Evolutionary conservation across 2,113 vertebrate genomes (phyloP), one percentile per base, ranked within the genome.

Genomic region (Furnarius figulus): DNA sequence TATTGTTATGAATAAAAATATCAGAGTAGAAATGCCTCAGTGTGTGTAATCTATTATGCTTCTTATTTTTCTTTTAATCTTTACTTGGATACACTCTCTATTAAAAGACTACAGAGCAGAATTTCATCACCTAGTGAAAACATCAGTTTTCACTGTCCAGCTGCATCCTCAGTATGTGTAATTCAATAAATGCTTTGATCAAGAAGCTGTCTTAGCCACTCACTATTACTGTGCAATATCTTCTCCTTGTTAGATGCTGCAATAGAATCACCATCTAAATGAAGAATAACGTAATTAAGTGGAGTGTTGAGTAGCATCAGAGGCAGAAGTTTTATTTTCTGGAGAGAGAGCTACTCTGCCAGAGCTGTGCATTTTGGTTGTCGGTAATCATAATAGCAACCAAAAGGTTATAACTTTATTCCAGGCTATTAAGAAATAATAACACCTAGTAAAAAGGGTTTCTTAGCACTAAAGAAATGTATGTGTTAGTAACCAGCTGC

Each of bases 91-190:
- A 39, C 14, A 27, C 21, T 70, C 30, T 56, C 23, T 47, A 79
- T 80, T 88, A 93, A 84, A 80, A 59, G 76, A 49, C 22, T 56
- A 55, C 33, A 65, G 52, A 87, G 53, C 40, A 85, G 75, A 90
- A 89, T 88, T 94, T 96, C 88, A 85, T 90, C 91, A 95, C 56
- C 53, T 61, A 84, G 71, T 65, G 39, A 85, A 95, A 94, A 40
- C 85, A 89, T 89, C 53, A 53, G n/a, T 93, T 92, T 89, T 87
- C 79, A 86, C 50, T n/a, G 27, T 71, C 62, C 47, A 84, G 90
- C 70, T 96, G 70, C 62, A 85, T 65, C n/a, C 59, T 91, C 58
- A 56, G 56, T 92, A 61, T 30, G 9, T n/a, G 59, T 82, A 95
- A 84, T 89, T 86, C 71, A 94, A 86, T 87, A 94, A 90, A 74